A percentile compares a stretch with the other conserved stretches of the same genome.
Conservation (phyloP, 2,797 vertebrate species). For the Eptatretus atami region DNA sequence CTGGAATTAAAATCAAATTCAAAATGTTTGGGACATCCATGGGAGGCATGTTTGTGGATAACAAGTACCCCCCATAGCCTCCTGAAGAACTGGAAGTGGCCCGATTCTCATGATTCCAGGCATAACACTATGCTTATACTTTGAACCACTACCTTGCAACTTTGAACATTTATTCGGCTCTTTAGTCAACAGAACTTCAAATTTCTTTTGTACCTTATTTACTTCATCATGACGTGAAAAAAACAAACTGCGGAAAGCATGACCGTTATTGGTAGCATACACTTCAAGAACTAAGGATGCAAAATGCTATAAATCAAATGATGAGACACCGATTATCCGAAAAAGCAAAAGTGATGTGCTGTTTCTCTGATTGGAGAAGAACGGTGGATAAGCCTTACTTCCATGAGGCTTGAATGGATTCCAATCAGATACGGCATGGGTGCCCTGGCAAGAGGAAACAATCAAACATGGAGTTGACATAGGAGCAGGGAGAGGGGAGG, state of each 20-base stretch:
- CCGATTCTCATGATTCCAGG: too few relatives aligned
- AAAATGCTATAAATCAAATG: not conserved
- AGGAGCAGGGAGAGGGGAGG: conserved; percentile 5
- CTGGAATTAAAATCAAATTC: too few relatives aligned
- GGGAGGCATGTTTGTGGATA: too few relatives aligned
- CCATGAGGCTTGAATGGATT: conserved; percentile 88
- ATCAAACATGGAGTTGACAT: not conserved
- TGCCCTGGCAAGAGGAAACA: conserved; percentile 31
- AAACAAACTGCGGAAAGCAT: conserved; percentile 6
- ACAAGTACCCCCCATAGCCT: too few relatives aligned
- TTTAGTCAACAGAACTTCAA: too few relatives aligned
- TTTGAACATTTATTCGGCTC: too few relatives aligned
- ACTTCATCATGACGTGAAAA: conserved; percentile 2
- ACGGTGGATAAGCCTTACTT: conserved; percentile 26
- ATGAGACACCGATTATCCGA: not conserved
- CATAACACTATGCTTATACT: too few relatives aligned
- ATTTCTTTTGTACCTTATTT: not conserved
- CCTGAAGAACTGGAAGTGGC: too few relatives aligned
- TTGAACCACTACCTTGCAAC: too few relatives aligned
- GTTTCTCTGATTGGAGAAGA: conserved; percentile 6
- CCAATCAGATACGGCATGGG: conserved; percentile 98
- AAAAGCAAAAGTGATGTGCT: not conserved
- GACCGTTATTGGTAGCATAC: conserved; percentile 1
- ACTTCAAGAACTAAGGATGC: conserved; percentile 3
- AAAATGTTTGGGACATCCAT: too few relatives aligned